Evolutionary conservation across 2,113 vertebrate species (phyloP), one percentile per base, ranked within the genome.

Genomic region (Arenaria interpres): DNA sequence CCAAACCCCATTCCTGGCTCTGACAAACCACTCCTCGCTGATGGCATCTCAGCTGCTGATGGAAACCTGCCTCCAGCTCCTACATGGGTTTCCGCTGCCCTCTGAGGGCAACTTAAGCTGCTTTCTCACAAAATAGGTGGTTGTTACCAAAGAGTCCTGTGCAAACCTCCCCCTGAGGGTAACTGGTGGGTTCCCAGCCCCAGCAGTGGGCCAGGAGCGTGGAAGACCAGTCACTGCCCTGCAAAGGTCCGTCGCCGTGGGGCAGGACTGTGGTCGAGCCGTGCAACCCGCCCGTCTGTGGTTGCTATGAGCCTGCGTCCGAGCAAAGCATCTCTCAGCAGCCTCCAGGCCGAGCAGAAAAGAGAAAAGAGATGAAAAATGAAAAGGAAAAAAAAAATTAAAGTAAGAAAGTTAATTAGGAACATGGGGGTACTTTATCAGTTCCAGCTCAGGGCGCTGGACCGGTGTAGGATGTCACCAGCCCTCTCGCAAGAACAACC

Each of bases 241-340:
- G 3, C 18, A 14, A 25, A 32, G 64, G 22, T 9, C 39, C 75
- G 25, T 7, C 0, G 0, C 22, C 5, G 33, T 0, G 1, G 41
- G 14, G 10, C 43, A 76, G 56, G 48, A 30, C 67, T 16, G 23
- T 0, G 0, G 54, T 20, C 1, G 3, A 53, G 37, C 0, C 11
- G 12, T 14, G 9, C 43, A 62, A 16, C 35, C 64, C 21, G 41
- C 22, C 18, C 28, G 5, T 18, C 54, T 10, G 0, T 0, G 18
- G 53, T 64, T 64, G 69, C 67, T 35, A 5, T 1, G 33, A 28
- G 66, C 13, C 23, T 15, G 20, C 10, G 43, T 4, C 43, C 48
- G 9, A 14, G 56, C 59, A 41, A 12, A 50, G 51, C 63, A 11
- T 14, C 67, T 24, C 4, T 60, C 59, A 30, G 7, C 72, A 41